These are phyloP conservation scores for Sminthurides aquaticus DNA, from an alignment of 2,888 invertebrate genomes.

Conservation along the genomic window DNA sequence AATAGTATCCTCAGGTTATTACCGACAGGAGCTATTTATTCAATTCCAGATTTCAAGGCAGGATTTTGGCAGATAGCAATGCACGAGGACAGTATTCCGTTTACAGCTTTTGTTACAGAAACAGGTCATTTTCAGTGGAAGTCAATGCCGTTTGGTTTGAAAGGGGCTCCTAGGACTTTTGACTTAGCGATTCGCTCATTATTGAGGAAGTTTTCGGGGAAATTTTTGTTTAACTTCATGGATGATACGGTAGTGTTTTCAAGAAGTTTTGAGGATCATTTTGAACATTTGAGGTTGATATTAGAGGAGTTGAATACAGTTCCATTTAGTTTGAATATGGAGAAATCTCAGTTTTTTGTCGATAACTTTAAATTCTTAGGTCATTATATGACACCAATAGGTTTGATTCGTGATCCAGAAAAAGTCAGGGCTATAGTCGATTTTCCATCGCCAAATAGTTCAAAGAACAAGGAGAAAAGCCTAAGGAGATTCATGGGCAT, in stretches of 20 bases:
- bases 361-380: conserved; percentile 22
- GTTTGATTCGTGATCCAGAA: conserved; percentile 19
- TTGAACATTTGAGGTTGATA: conserved; percentile 15
- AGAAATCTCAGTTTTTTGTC: conserved; percentile 14
- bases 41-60: conserved; percentile 15
- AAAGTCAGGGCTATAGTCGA: conserved; percentile 25
- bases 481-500: conserved; percentile 28
- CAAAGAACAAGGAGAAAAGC: conserved; percentile 13
- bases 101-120: not conserved
- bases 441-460: conserved; percentile 23
- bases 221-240: conserved; percentile 1
- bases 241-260: conserved; percentile 10
- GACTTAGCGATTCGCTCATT: not conserved
- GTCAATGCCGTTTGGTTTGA: conserved; percentile 7
- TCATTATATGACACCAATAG: conserved; percentile 23
- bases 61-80: conserved; percentile 26
- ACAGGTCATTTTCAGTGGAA: conserved; percentile 5
- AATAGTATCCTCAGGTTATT: conserved; percentile 20
- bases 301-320: conserved; percentile 16
- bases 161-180: conserved; percentile 6
- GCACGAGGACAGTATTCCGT: not conserved
- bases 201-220: not conserved
- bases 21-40: conserved; percentile 13
- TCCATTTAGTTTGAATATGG: conserved; percentile 17
- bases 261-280: conserved; percentile 16